A percentile compares a stretch with the other conserved stretches of the same genome.
Conservation (phyloP, 2,797 vertebrate species). For the Sternotherus odoratus region DNA sequence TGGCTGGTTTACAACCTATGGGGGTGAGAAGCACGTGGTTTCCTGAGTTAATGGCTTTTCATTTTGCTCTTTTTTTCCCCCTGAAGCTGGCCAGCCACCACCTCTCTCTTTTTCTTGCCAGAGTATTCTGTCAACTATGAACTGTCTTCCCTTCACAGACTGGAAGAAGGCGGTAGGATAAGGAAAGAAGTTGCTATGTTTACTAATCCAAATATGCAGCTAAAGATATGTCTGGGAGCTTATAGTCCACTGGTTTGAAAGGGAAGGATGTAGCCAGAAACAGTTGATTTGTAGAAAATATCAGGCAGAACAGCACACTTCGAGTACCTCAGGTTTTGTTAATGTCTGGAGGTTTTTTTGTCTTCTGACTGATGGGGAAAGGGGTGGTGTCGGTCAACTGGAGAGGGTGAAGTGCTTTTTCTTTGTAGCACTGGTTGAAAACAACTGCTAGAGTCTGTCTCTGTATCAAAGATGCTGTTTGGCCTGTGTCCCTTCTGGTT, state of each 20-base stretch:
- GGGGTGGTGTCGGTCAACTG: neutral
- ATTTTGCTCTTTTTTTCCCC: neutral
- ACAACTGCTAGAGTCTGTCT: neutral
- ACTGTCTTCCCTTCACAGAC: neutral
- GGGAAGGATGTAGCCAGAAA: neutral
- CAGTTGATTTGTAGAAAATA: neutral
- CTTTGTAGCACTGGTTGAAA: neutral
- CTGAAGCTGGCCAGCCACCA: neutral
- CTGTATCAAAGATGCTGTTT: neutral
- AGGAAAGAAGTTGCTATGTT: neutral
- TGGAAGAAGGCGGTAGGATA: neutral
- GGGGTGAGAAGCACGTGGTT: neutral
- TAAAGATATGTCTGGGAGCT: neutral
- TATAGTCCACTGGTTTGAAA: neutral
- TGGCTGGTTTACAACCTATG: neutral
- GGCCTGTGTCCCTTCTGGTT: too few relatives aligned
- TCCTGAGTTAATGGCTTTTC: neutral
- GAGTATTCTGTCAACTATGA: neutral
- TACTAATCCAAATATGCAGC: neutral
- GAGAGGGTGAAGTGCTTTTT: neutral
- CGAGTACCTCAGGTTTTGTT: neutral
- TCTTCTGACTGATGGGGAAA: neutral
- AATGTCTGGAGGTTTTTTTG: neutral
- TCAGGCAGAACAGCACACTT: neutral
- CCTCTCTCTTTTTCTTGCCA: neutral